Evolutionary conservation across 2,113 vertebrate genomes (phyloP).

Genomic region (Dipodomys ordii): DNA sequence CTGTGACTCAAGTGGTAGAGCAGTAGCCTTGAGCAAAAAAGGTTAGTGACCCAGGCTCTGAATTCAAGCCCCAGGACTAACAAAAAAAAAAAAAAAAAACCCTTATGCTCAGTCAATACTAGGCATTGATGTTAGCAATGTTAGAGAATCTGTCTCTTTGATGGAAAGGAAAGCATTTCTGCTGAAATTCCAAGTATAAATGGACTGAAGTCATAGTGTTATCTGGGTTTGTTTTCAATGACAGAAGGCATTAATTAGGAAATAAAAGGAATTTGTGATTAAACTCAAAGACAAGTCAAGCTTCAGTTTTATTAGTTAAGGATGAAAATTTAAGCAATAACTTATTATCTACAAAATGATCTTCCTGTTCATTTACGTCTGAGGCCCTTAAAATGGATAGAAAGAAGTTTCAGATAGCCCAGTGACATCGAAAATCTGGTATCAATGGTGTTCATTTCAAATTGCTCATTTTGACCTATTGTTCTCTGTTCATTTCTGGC

Average conservation of each 20-base stretch:
- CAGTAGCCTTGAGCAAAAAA: too few relatives aligned
- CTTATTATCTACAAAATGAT: constrained; percentile 40
- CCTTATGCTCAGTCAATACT: too few relatives aligned
- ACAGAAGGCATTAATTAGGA: not conserved
- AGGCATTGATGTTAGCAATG: too few relatives aligned
- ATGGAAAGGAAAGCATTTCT: constrained; percentile 9
- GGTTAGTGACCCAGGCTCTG: too few relatives aligned
- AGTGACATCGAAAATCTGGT: not conserved
- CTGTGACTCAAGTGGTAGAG: too few relatives aligned
- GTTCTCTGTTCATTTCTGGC: not conserved
- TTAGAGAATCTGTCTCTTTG: not conserved
- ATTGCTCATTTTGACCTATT: not conserved
- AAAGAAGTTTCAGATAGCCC: too few relatives aligned
- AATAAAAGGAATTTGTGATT: constrained; percentile 15
- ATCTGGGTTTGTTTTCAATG: constrained; percentile 5
- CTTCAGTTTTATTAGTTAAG: not conserved
- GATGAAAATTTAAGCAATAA: not conserved
- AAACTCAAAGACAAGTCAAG: not conserved
- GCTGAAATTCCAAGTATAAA: not conserved
- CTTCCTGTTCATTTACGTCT: constrained; percentile 26
- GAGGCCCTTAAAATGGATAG: not conserved
- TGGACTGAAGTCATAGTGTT: not conserved
- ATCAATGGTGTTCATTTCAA: not conserved
- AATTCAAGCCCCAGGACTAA: too few relatives aligned
- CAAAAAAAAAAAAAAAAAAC: too few relatives aligned